Evolutionary conservation across 2,797 vertebrate genomes (phyloP).

Genomic region (Diplodus puntazzo): DNA sequence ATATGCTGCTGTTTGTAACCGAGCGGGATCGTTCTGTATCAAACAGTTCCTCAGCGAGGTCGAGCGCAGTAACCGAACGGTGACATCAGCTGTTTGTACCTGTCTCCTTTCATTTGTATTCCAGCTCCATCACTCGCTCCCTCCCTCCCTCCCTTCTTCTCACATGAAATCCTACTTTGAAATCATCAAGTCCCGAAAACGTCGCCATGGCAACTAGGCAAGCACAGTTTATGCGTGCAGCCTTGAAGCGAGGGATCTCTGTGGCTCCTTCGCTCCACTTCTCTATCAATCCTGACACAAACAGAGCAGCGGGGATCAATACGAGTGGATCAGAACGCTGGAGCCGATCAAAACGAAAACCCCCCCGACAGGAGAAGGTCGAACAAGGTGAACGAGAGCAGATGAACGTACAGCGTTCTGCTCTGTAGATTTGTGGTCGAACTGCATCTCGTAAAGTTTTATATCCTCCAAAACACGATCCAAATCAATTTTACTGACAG

Average conservation of each 20-base stretch:
- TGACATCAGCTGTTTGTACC: constrained; percentile 63
- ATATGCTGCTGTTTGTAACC: neutral
- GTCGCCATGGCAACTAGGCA: constrained; percentile 85
- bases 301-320: constrained; percentile 22
- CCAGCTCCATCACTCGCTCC: constrained; percentile 71
- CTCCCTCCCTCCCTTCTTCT: constrained; percentile 21
- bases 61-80: constrained; percentile 45
- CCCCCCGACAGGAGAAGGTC: constrained; percentile 44
- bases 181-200: constrained; percentile 77
- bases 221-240: constrained; percentile 70
- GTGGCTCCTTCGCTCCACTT: constrained; percentile 19
- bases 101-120: constrained; percentile 76
- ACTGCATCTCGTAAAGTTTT: constrained; percentile 1
- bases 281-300: constrained; percentile 28
- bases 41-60: constrained; percentile 10
- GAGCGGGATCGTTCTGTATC: neutral
- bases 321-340: constrained; percentile 21
- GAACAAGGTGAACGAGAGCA: constrained; percentile 51
- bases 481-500: neutral
- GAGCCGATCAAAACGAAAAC: constrained; percentile 38
- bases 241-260: constrained; percentile 64
- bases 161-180: constrained; percentile 80
- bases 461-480: neutral
- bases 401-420: neutral
- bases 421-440: neutral